Evolutionary conservation across 2,113 vertebrate species (phyloP).

Genomic region (Prochilodus magdalenae): DNA sequence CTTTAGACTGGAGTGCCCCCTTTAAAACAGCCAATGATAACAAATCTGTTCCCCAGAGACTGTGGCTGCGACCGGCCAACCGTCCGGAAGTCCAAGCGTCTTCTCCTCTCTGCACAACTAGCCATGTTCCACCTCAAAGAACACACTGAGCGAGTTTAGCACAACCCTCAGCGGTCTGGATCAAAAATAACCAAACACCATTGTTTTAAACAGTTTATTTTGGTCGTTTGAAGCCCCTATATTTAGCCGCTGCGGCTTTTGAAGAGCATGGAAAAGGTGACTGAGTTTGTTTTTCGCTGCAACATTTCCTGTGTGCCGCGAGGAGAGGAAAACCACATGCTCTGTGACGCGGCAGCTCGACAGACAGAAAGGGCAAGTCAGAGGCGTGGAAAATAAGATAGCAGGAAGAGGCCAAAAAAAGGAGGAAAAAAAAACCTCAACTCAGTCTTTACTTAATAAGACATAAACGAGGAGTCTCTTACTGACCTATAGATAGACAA

Average conservation of each 20-base stretch:
- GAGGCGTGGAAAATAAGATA: constrained; percentile 77
- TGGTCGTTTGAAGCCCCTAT: constrained; percentile 67
- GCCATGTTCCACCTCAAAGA: constrained; percentile 49
- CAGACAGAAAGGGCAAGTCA: constrained; percentile 66
- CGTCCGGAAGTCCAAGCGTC: background rate
- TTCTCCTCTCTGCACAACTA: background rate
- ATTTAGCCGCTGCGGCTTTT: constrained; percentile 75
- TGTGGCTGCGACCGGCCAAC: background rate
- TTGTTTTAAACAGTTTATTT: constrained; percentile 77
- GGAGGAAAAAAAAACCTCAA: background rate
- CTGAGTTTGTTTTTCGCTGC: constrained; percentile 78
- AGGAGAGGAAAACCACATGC: constrained; percentile 75
- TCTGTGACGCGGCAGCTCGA: constrained; percentile 74
- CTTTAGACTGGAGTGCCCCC: too few relatives aligned
- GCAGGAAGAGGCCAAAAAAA: constrained; percentile 74
- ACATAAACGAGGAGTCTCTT: constrained; percentile 20
- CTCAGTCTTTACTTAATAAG: constrained; percentile 35
- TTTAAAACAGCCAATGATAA: background rate
- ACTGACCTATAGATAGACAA: constrained; percentile 8
- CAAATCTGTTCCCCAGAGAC: background rate
- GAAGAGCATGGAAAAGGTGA: constrained; percentile 82
- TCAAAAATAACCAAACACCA: constrained; percentile 50
- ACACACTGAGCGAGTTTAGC: constrained; percentile 39
- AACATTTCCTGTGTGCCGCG: constrained; percentile 77
- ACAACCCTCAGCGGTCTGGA: constrained; percentile 37